These are phyloP conservation scores for Coptotermes formosanus DNA, from an alignment of 1,140 invertebrate genomes.

Conservation along the genomic window DNA sequence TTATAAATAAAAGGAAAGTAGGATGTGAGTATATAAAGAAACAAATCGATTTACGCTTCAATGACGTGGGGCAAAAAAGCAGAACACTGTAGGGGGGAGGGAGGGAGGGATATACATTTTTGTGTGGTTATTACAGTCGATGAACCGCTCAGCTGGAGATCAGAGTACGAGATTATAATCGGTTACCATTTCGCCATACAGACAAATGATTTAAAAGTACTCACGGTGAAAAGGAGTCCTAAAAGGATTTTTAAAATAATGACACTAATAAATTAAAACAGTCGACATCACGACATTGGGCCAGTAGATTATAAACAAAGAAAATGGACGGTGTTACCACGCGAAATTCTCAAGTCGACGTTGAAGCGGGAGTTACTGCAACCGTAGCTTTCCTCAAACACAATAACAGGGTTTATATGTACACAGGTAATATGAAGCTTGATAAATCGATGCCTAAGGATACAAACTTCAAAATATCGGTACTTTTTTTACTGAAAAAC, in stretches of 20 bases:
- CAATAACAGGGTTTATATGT: too few relatives aligned
- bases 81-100: background rate
- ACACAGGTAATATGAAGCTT: too few relatives aligned
- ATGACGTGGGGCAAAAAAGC: background rate
- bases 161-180: slow-evolving; percentile 5
- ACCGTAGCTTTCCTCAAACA: too few relatives aligned
- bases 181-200: background rate
- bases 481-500: too few relatives aligned
- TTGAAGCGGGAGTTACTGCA: too few relatives aligned
- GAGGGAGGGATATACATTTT: background rate
- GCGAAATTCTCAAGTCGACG: too few relatives aligned
- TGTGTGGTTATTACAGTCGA: background rate
- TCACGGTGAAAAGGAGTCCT: background rate
- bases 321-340: too few relatives aligned
- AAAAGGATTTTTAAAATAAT: background rate
- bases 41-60: slow-evolving; percentile 13
- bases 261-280: background rate
- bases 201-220: slow-evolving; percentile 2
- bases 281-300: background rate
- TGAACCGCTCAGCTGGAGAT: background rate
- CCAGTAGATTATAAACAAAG: too few relatives aligned
- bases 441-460: too few relatives aligned
- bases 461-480: too few relatives aligned
- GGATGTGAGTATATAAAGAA: background rate
- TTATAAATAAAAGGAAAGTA: background rate